Conservation (phyloP, 2,797 vertebrate genomes). For the Siniperca scherzeri region DNA sequence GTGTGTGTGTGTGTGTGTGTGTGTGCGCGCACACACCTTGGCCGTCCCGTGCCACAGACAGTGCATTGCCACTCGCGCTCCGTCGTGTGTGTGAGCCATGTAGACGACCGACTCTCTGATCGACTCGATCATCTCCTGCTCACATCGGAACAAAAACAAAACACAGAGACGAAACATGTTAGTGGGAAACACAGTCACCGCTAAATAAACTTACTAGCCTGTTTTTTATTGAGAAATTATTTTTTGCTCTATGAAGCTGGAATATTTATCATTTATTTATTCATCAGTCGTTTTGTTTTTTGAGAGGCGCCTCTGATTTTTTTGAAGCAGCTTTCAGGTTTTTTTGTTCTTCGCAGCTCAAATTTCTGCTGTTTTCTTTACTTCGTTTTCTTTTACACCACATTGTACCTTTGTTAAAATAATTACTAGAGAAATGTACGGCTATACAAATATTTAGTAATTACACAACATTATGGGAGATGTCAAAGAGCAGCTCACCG, state of each 20-base stretch:
- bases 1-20: conserved; percentile 1
- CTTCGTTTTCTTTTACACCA: background rate
- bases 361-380: background rate
- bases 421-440: background rate
- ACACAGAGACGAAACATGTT: background rate
- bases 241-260: background rate
- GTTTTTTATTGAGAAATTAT: background rate
- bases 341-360: background rate
- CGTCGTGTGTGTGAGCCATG: conserved; percentile 95
- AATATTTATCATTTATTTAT: background rate
- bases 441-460: background rate
- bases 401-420: background rate
- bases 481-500: conserved; percentile 82
- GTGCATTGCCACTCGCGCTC: conserved; percentile 95
- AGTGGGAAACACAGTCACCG: background rate
- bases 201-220: background rate
- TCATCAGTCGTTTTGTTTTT: background rate
- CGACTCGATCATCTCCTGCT: conserved; percentile 96
- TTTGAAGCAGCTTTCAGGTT: background rate
- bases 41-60: conserved; percentile 96
- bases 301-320: background rate
- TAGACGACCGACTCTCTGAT: conserved; percentile 95
- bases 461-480: background rate
- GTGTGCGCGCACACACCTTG: conserved; percentile 84
- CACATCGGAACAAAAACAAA: background rate